Percentiles rank a stretch among this genome's conserved stretches.
phyloP scores from a whole-genome alignment of 92 coral and sea anemone species.

The Palythoa caribaeorum region DNA sequence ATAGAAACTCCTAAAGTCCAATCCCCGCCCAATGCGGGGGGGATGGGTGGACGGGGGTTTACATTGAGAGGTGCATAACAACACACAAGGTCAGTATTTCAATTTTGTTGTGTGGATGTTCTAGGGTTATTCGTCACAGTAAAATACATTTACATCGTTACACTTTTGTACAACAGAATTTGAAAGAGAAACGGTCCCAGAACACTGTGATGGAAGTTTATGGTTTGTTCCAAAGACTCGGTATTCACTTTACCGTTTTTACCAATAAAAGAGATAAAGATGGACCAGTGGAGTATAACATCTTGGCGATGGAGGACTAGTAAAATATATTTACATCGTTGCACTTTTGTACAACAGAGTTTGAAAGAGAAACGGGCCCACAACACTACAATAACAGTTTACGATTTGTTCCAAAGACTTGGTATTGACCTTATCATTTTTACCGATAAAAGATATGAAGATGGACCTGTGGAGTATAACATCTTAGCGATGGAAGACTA shows the following conservation, averaged over 20 bases:
- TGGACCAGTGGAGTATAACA: background rate
- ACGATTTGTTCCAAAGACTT: slow-evolving; percentile 23
- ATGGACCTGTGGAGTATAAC: background rate
- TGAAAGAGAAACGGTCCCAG: slow-evolving; percentile 1
- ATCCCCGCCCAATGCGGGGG: background rate
- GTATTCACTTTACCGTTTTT: background rate
- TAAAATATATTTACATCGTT: background rate
- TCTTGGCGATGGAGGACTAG: slow-evolving; percentile 22
- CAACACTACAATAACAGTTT: slow-evolving; percentile 8
- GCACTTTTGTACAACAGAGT: background rate
- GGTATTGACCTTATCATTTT: slow-evolving; percentile 1
- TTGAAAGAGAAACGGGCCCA: slow-evolving; percentile 6
- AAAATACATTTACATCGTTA: background rate
- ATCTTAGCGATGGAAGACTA: slow-evolving; percentile 22
- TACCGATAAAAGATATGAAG: background rate
- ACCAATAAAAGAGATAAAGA: background rate
- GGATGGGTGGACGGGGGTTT: background rate
- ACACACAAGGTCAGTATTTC: too few relatives aligned
- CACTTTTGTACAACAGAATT: background rate
- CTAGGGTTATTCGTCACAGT: too few relatives aligned
- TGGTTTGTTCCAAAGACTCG: slow-evolving; percentile 22
- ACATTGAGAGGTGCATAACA: background rate
- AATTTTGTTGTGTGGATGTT: too few relatives aligned
- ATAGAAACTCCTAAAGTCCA: too few relatives aligned
- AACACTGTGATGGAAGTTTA: background rate